Evolutionary conservation across 2,797 vertebrate genomes (phyloP).

Genomic region (Tinamus major): DNA sequence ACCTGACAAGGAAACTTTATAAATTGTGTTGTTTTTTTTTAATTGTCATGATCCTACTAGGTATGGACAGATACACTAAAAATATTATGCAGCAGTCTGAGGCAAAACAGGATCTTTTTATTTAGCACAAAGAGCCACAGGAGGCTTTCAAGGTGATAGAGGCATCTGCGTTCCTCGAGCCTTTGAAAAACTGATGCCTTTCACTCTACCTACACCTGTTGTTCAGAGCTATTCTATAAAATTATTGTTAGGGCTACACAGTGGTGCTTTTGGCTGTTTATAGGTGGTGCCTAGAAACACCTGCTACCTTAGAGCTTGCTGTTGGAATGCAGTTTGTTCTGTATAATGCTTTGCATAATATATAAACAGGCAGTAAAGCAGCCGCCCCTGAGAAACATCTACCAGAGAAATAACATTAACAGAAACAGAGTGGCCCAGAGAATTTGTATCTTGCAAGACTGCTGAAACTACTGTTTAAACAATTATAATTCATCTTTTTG

Average conservation of each 20-base stretch:
- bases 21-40: accelerated
- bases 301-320: neutral
- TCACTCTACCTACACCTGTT: neutral
- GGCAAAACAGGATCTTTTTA: neutral
- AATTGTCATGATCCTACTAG: neutral
- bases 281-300: neutral
- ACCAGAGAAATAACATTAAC: neutral
- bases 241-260: neutral
- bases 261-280: neutral
- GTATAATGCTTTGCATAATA: neutral
- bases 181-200: neutral
- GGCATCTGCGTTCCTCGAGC: accelerated
- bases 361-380: neutral
- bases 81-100: neutral
- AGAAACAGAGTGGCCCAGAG: neutral
- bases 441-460: neutral
- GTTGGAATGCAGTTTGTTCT: neutral
- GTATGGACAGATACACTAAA: neutral
- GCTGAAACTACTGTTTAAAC: neutral
- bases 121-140: neutral
- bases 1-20: neutral
- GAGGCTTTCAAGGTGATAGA: neutral
- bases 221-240: neutral
- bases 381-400: neutral
- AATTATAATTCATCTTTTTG: neutral